Base-by-base conservation (phyloP, 1,140 invertebrate genomes). In the Vanessa tameamea region DNA sequence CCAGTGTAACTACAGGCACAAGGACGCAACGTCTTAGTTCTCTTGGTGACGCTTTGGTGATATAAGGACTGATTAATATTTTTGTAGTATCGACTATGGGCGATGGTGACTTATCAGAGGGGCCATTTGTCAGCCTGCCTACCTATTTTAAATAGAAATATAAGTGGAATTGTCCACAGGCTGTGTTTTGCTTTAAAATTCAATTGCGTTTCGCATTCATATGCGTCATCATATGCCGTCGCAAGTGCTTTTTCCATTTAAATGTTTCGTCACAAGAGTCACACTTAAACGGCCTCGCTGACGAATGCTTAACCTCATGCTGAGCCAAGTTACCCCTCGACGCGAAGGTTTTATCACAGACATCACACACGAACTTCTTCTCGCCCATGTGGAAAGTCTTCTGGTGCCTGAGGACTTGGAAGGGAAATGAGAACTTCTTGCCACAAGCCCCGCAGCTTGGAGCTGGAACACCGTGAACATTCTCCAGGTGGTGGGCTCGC, bases 291-390 rank as follows among this genome's bases (percentile, higher is more conserved):
- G 91, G 93, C 64, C 89, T 89, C 13, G 89, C 86, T 12, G 86
- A 83, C 64, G 20, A 87, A 83, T 95, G 95, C 51, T 94, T 93
- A 70, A 92, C 93, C 4, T 87, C 72, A 71, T 94, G 94, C 9
- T 88, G 82, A 7, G 87, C 87, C 51, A 94, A 82, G 63, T 90
- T 86, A 4, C 85, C 92, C 0, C 77, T 76, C 14, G 84, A 72
- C 9, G 78, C 82, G 80, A 93, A 93, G 7, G 82, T 82, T 69
- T 84, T 86, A 14, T 80, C 76, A 67, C 93, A 94, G 3, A 90
- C 64, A 0, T 78, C 64, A 63, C 93, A 94, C 12, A 75, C 76
- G 20, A 84, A 85, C 20, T 82, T 82, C 72, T 72, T 82, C 69
- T 90, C 89, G 51, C 86, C 85, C 77, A 88, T 86, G 20, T 89